Percentiles rank a stretch among this genome's conserved stretches.
phyloP scores from a whole-genome alignment of 2,797 vertebrate species.

The Holocentrus rufus region DNA sequence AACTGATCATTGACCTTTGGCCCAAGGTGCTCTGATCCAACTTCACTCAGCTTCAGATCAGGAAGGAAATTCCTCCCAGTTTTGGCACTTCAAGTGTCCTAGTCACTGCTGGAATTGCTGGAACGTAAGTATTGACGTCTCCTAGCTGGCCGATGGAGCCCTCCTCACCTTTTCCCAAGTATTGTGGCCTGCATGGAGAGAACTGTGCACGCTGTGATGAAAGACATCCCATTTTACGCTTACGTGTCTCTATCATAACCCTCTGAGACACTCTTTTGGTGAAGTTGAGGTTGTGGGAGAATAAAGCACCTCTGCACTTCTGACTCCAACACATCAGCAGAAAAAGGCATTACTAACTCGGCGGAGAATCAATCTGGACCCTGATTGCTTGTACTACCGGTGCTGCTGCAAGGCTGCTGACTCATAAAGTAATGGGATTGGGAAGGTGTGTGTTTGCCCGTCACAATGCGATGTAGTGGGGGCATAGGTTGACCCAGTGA shows the following conservation, averaged over 20 bases:
- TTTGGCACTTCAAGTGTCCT: too few relatives aligned
- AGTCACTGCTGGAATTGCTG: too few relatives aligned
- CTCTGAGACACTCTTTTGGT: too few relatives aligned
- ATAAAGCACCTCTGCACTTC: neutral
- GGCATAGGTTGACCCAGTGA: slow-evolving; percentile 36
- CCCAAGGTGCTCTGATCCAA: too few relatives aligned
- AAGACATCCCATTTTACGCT: neutral
- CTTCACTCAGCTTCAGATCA: too few relatives aligned
- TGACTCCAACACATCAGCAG: neutral
- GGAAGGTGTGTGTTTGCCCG: neutral
- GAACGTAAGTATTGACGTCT: too few relatives aligned
- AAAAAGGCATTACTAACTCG: neutral
- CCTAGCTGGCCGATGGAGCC: too few relatives aligned
- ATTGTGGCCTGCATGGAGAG: neutral
- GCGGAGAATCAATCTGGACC: neutral
- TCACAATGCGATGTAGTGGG: neutral
- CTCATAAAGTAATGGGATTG: neutral
- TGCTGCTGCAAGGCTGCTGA: neutral
- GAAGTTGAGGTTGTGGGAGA: neutral
- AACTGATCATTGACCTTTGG: too few relatives aligned
- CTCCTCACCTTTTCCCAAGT: neutral
- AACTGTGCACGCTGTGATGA: neutral
- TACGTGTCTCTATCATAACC: too few relatives aligned
- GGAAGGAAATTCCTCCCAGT: too few relatives aligned
- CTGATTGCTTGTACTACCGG: too few relatives aligned